Percentiles rank a stretch among this genome's conserved stretches.
phyloP scores from a whole-genome alignment of 2,888 invertebrate genomes.

The Nasonia oneida region DNA sequence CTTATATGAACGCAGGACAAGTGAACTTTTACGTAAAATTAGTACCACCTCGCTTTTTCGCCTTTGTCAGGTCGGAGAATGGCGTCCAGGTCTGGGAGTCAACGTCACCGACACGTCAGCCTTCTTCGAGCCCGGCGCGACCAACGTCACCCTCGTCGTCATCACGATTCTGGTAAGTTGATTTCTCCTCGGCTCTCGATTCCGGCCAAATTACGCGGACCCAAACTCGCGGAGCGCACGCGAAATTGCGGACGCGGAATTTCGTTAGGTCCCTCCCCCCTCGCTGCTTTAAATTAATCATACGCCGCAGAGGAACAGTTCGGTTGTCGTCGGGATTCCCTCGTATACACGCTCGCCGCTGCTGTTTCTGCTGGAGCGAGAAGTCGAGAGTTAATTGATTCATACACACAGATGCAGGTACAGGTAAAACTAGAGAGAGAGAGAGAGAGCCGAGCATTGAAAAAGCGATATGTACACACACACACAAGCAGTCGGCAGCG shows the following conservation, averaged over 20 bases:
- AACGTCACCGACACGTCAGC: constrained; percentile 86
- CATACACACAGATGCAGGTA: neutral
- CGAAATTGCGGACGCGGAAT: neutral
- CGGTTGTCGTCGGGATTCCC: neutral
- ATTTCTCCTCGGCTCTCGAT: constrained; percentile 5
- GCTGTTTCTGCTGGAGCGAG: neutral
- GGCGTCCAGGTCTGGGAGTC: constrained; percentile 85
- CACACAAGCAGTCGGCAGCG: neutral
- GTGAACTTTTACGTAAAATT: neutral
- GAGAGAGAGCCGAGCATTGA: neutral
- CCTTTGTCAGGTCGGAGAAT: constrained; percentile 84
- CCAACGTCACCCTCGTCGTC: constrained; percentile 88
- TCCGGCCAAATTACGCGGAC: too few species aligned
- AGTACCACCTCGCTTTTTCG: neutral
- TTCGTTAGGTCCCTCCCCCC: neutral
- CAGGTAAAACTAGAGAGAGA: neutral
- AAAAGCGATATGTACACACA: neutral
- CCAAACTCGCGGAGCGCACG: neutral
- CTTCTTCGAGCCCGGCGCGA: constrained; percentile 86
- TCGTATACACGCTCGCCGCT: neutral
- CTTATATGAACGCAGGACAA: neutral
- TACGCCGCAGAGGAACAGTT: too few species aligned
- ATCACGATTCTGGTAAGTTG: constrained; percentile 87
- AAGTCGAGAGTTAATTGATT: neutral
- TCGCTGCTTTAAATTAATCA: neutral